Conservation (phyloP, 2,888 invertebrate genomes). For the Calliphora vomitoria region DNA sequence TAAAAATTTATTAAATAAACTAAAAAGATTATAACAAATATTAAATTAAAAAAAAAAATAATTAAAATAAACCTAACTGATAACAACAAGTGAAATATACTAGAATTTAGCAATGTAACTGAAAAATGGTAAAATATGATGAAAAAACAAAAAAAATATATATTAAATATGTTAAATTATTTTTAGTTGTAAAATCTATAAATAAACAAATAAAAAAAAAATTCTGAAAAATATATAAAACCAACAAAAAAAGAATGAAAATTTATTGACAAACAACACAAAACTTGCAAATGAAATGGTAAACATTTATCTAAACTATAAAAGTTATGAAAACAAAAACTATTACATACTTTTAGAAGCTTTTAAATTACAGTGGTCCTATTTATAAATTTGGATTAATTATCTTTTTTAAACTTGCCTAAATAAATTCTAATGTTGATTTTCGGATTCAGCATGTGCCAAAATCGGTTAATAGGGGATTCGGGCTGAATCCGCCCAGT, state of each 20-base stretch:
- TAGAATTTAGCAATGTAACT: constrained; percentile 74
- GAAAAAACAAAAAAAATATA: constrained; percentile 61
- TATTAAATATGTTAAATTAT: constrained; percentile 76
- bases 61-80: not conserved
- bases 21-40: constrained; percentile 53
- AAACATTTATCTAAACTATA: no score
- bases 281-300: not conserved
- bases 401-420: no score
- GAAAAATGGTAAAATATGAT: constrained; percentile 66
- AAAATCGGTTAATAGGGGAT: no score
- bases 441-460: no score
- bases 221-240: constrained; percentile 45
- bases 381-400: no score
- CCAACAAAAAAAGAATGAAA: not conserved
- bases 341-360: no score
- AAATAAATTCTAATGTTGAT: no score
- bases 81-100: constrained; percentile 25
- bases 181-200: constrained; percentile 73
- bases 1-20: constrained; percentile 44
- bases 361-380: no score
- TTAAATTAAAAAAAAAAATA: constrained; percentile 18
- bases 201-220: constrained; percentile 52
- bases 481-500: no score
- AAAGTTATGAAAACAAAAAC: no score
- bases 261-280: not conserved